Evolutionary conservation across 2,888 invertebrate genomes (phyloP).

Genomic region (Apamea anceps): DNA sequence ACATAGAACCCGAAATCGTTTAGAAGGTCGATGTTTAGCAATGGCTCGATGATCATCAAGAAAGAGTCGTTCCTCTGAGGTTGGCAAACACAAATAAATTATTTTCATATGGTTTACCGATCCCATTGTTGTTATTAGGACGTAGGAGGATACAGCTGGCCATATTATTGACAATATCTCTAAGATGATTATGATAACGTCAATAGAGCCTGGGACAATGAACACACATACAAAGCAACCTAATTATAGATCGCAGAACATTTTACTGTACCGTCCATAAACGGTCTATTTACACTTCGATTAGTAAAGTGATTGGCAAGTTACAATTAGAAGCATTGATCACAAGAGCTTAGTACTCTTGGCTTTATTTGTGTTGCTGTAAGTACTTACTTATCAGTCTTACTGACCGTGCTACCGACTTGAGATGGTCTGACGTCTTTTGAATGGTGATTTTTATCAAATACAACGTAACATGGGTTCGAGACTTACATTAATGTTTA

Average conservation of each 20-base stretch:
- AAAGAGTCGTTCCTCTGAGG: neutral
- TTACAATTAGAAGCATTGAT: constrained; percentile 54
- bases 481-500: neutral
- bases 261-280: constrained; percentile 23
- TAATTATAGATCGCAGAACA: constrained; percentile 16
- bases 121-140: neutral
- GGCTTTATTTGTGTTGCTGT: constrained; percentile 3
- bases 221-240: constrained; percentile 13
- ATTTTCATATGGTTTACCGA: neutral
- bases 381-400: constrained; percentile 8
- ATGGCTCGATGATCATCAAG: neutral
- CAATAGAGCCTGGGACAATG: neutral
- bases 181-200: neutral
- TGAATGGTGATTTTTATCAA: neutral
- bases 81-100: neutral
- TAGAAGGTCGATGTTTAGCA: neutral
- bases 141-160: neutral
- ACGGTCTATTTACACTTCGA: constrained; percentile 21
- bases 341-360: constrained; percentile 9
- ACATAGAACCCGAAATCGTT: neutral
- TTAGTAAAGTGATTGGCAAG: constrained; percentile 53
- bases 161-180: neutral
- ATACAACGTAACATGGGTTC: neutral
- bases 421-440: constrained; percentile 4
- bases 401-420: constrained; percentile 12